These are phyloP conservation scores for Semibalanus balanoides DNA, from an alignment of 1,140 invertebrate species.

Conservation along the genomic window DNA sequence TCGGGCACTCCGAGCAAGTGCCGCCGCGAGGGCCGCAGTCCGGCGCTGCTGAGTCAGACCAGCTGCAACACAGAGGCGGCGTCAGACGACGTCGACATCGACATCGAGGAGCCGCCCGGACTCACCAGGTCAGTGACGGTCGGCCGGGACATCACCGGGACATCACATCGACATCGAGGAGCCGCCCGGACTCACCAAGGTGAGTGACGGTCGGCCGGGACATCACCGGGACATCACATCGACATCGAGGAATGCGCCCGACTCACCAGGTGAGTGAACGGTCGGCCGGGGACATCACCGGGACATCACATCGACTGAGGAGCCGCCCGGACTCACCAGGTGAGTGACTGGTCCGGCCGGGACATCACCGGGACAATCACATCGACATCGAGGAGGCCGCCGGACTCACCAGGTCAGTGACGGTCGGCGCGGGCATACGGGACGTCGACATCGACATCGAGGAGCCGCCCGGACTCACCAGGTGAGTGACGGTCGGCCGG, in stretches of 20 bases:
- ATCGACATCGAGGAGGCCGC: constrained; percentile 51
- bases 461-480: constrained; percentile 49
- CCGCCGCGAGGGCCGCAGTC: constrained; percentile 16
- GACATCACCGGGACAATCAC: too few relatives aligned
- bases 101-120: constrained; percentile 50
- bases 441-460: constrained; percentile 52
- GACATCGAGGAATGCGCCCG: constrained; percentile 57
- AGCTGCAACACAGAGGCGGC: constrained; percentile 52
- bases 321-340: constrained; percentile 48
- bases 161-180: constrained; percentile 52
- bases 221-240: too few relatives aligned
- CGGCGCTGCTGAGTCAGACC: constrained; percentile 43
- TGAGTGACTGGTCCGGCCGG: constrained; percentile 31
- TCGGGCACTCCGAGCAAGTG: not conserved
- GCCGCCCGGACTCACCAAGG: constrained; percentile 48
- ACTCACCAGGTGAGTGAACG: too few relatives aligned
- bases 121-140: constrained; percentile 44
- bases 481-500: constrained; percentile 34
- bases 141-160: too few relatives aligned
- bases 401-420: constrained; percentile 47
- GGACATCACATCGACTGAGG: too few relatives aligned
- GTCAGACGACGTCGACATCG: constrained; percentile 51
- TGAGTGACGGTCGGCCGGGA: constrained; percentile 30
- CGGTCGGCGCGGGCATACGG: not conserved
- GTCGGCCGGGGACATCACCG: too few relatives aligned